These are phyloP conservation scores for Leuctra nigra DNA, from an alignment of 2,888 invertebrate genomes.

Conservation along the genomic window DNA sequence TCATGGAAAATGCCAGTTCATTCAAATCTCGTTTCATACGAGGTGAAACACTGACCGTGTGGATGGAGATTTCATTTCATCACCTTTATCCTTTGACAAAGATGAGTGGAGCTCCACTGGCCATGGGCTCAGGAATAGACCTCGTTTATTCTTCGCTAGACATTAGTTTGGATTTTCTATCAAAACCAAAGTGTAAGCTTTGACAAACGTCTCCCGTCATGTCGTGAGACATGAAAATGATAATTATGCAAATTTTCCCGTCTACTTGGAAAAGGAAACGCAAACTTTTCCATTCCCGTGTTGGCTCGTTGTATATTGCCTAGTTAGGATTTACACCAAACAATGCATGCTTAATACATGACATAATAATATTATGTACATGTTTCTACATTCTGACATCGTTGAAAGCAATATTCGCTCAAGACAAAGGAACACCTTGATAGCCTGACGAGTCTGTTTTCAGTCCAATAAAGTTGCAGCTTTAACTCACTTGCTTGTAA, in stretches of 20 bases:
- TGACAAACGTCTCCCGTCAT: neutral
- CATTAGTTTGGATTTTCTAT: too few species aligned
- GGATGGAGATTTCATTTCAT: too few species aligned
- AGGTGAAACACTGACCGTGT: too few species aligned
- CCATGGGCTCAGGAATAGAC: too few species aligned
- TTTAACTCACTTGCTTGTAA: neutral
- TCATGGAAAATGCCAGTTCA: too few species aligned
- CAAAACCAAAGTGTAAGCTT: too few species aligned
- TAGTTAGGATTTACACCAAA: neutral
- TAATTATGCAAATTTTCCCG: slow-evolving; percentile 5
- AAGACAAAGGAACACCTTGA: neutral
- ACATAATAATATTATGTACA: neutral
- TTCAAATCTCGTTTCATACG: too few species aligned
- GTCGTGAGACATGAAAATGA: neutral
- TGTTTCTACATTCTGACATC: neutral
- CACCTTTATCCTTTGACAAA: too few species aligned
- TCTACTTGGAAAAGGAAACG: neutral
- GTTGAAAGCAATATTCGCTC: slow-evolving; percentile 1
- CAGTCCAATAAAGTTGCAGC: neutral
- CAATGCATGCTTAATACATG: slow-evolving; percentile 2
- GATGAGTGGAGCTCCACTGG: too few species aligned
- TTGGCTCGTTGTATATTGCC: neutral
- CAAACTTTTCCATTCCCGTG: neutral
- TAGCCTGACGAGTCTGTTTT: slow-evolving; percentile 3
- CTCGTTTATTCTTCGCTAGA: too few species aligned